Conservation (phyloP, 2,888 invertebrate species). For the Drosophila anomalata region DNA sequence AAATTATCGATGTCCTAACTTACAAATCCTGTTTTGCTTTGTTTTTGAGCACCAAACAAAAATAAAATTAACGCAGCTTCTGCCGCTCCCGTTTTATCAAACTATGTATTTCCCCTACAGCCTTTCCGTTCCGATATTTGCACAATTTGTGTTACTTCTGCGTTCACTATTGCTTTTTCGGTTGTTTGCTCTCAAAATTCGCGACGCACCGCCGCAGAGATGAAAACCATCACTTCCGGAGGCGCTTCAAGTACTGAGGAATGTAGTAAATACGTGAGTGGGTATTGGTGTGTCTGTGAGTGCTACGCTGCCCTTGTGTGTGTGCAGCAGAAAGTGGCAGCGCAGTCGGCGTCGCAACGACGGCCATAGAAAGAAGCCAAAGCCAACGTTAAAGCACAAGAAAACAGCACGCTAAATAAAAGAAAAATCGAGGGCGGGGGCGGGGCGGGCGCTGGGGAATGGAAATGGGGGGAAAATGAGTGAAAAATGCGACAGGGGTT, state of each 20-base stretch:
- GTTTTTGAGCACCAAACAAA: conserved; percentile 6
- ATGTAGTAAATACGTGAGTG: conserved; percentile 69
- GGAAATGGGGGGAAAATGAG: conserved; percentile 48
- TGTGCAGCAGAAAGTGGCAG: conserved; percentile 23
- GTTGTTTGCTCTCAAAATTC: conserved; percentile 61
- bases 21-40: background rate
- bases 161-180: conserved; percentile 14
- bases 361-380: conserved; percentile 40
- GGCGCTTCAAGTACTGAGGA: conserved; percentile 84
- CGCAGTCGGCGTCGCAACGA: conserved; percentile 35
- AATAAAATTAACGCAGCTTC: background rate
- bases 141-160: conserved; percentile 6
- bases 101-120: background rate
- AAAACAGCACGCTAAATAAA: conserved; percentile 67
- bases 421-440: conserved; percentile 59
- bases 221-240: conserved; percentile 84
- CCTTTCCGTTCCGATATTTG: background rate
- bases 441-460: background rate
- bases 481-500: conserved; percentile 45
- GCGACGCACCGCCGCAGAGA: conserved; percentile 64
- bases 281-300: conserved; percentile 46
- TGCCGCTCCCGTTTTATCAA: background rate
- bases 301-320: conserved; percentile 18
- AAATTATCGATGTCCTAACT: conserved; percentile 1
- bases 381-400: conserved; percentile 39